These are phyloP conservation scores for Trichonephila clavata DNA, from an alignment of 1,140 invertebrate genomes.

Conservation along the genomic window DNA sequence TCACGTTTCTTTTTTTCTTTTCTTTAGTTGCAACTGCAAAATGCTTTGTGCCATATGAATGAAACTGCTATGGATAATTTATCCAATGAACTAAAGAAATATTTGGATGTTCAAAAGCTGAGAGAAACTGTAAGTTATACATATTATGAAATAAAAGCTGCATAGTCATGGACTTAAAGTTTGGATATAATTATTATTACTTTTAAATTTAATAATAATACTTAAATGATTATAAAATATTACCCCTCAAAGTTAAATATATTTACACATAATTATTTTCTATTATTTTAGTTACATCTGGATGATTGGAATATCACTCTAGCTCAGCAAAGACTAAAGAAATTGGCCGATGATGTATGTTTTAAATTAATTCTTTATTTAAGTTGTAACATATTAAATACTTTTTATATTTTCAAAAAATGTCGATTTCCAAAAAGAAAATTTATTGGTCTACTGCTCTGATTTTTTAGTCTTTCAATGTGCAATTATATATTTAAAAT, in stretches of 20 bases:
- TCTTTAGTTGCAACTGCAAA: conserved; percentile 54
- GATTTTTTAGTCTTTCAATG: too few species aligned
- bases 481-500: too few species aligned
- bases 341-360: conserved; percentile 78
- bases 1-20: background rate
- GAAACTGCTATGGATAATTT: conserved; percentile 18
- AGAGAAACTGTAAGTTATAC: conserved; percentile 67
- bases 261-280: background rate
- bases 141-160: background rate
- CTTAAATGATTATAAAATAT: background rate
- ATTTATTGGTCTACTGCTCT: too few species aligned
- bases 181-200: too few species aligned
- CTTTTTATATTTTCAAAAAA: too few species aligned
- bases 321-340: conserved; percentile 78
- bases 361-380: background rate
- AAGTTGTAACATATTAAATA: too few species aligned
- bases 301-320: conserved; percentile 79
- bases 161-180: background rate
- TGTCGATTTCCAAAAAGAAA: too few species aligned
- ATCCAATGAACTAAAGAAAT: conserved; percentile 54
- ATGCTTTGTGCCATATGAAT: conserved; percentile 65
- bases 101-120: conserved; percentile 62
- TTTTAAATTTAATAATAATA: background rate
- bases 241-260: background rate
- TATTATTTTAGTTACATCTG: conserved; percentile 79